Percentiles rank a stretch among this genome's conserved stretches.
These are phyloP conservation scores for Ceriagrion tenellum DNA, from an alignment of 2,888 invertebrate species.

Conservation along the genomic window DNA sequence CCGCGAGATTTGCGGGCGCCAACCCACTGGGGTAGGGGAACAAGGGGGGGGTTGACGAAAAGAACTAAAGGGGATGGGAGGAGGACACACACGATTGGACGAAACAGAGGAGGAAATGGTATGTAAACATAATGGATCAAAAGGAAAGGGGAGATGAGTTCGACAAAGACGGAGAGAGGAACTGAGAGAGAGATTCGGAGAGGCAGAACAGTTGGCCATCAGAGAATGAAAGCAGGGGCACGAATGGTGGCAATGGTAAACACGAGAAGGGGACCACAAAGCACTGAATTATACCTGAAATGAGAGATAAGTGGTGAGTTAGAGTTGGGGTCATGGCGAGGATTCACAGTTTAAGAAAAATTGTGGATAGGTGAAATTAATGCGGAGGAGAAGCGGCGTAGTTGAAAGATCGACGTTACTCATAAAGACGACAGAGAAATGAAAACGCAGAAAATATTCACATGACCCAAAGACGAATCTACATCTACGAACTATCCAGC, in stretches of 20 bases:
- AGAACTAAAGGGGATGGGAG: background rate
- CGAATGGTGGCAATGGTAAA: background rate
- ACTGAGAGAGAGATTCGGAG: background rate
- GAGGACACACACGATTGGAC: background rate
- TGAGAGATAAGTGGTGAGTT: too few relatives aligned
- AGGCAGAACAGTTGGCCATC: background rate
- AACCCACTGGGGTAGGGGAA: background rate
- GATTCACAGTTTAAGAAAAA: too few relatives aligned
- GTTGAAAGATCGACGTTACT: too few relatives aligned
- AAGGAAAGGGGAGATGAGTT: background rate
- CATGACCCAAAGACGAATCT: too few relatives aligned
- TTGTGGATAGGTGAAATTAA: too few relatives aligned
- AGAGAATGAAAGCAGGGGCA: background rate
- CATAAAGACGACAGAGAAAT: too few relatives aligned
- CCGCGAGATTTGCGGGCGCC: slow-evolving; percentile 31
- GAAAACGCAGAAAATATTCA: too few relatives aligned
- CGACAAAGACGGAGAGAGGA: background rate
- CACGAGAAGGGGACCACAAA: background rate
- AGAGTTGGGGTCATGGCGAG: too few relatives aligned
- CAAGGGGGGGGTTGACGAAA: too few relatives aligned
- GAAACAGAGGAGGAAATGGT: background rate
- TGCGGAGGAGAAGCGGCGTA: too few relatives aligned
- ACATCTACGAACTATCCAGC: too few relatives aligned
- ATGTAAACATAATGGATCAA: background rate
- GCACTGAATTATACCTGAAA: too few relatives aligned